These are phyloP conservation scores for Mohoua ochrocephala DNA, from an alignment of 2,113 vertebrate species.

Conservation along the genomic window DNA sequence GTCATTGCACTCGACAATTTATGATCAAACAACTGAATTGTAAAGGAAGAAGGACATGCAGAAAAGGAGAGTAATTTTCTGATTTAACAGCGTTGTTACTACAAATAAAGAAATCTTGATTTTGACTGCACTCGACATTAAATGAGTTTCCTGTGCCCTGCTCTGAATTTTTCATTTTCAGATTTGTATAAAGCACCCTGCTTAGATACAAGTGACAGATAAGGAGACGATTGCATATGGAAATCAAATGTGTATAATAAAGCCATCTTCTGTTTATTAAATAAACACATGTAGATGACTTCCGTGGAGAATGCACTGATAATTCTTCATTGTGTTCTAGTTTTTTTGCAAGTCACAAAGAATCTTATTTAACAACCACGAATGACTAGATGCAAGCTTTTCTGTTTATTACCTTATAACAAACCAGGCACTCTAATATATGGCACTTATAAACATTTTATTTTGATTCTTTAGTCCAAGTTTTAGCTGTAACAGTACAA, in stretches of 20 bases:
- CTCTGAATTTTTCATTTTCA: conserved; percentile 84
- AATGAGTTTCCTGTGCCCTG: conserved; percentile 81
- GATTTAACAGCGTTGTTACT: conserved; percentile 87
- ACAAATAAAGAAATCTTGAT: conserved; percentile 84
- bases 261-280: conserved; percentile 84
- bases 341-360: conserved; percentile 73
- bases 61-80: conserved; percentile 83
- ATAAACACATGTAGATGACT: conserved; percentile 81
- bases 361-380: conserved; percentile 75
- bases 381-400: conserved; percentile 37
- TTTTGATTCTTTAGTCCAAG: not conserved
- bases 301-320: conserved; percentile 70
- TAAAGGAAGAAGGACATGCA: conserved; percentile 77
- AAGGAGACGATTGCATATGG: conserved; percentile 71
- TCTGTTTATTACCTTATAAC: conserved; percentile 42
- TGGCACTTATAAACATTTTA: conserved; percentile 23
- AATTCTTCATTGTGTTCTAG: conserved; percentile 74
- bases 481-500: not conserved
- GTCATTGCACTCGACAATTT: conserved; percentile 91
- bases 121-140: conserved; percentile 82
- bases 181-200: conserved; percentile 78
- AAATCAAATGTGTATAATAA: conserved; percentile 81
- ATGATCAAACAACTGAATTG: conserved; percentile 94
- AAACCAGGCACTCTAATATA: not conserved
- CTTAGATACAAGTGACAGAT: conserved; percentile 84